Conservation (phyloP, 1,140 invertebrate genomes). For the Pseudomyrmex flavicornis region DNA sequence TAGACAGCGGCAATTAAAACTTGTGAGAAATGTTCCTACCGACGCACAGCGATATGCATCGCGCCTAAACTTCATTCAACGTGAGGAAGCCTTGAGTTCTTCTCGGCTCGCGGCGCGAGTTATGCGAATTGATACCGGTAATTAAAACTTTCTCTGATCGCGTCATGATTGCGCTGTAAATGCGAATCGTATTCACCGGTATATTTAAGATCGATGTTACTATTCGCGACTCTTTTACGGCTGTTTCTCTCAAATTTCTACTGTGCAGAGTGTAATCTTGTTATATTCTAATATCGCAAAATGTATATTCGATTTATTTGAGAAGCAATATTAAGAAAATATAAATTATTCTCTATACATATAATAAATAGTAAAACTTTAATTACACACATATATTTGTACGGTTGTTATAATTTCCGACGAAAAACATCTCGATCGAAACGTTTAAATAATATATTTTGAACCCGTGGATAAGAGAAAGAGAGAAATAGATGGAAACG, state of each 20-base stretch:
- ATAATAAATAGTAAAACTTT: too few relatives aligned
- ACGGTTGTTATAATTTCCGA: too few relatives aligned
- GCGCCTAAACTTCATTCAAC: conserved; percentile 50
- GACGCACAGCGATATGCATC: conserved; percentile 43
- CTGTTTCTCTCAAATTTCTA: conserved; percentile 11
- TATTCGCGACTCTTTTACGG: background rate
- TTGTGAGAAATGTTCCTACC: conserved; percentile 51
- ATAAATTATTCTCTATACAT: too few relatives aligned
- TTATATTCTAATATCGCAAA: background rate
- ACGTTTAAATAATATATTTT: conserved; percentile 68
- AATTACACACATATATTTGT: background rate
- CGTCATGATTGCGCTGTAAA: conserved; percentile 59
- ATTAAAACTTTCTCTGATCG: conserved; percentile 72
- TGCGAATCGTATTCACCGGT: conserved; percentile 47
- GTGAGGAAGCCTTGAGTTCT: conserved; percentile 56
- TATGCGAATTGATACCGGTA: conserved; percentile 73
- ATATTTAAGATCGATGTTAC: conserved; percentile 4
- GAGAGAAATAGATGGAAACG: background rate
- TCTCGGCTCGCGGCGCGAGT: conserved; percentile 45
- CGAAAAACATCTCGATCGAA: conserved; percentile 10
- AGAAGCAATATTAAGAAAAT: too few relatives aligned
- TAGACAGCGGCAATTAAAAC: conserved; percentile 72
- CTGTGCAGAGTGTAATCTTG: background rate
- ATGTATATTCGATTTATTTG: too few relatives aligned
- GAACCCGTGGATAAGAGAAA: background rate